These are phyloP conservation scores for Gerris buenoi DNA, from an alignment of 1,140 invertebrate genomes.

Conservation along the genomic window DNA sequence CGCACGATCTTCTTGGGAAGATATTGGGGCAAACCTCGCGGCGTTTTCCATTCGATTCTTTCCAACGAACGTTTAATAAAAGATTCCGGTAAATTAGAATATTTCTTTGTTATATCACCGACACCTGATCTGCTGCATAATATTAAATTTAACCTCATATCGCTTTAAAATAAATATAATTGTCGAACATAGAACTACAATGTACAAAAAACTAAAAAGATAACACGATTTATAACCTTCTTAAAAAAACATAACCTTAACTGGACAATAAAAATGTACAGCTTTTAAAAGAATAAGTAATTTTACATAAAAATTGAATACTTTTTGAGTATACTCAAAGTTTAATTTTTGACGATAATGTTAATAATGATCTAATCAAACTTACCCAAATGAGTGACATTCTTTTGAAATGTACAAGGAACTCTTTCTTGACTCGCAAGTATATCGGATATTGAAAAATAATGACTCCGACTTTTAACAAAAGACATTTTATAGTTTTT, in stretches of 20 bases:
- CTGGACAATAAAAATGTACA: no score
- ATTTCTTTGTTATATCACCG: slow-evolving; percentile 53
- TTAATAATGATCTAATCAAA: no score
- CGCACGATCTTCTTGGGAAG: slow-evolving; percentile 42
- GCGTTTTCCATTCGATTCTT: slow-evolving; percentile 69
- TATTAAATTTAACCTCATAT: no score
- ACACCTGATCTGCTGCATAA: slow-evolving; percentile 23
- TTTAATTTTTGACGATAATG: no score
- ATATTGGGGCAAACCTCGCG: slow-evolving; percentile 54
- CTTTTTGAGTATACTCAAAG: no score
- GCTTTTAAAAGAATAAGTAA: no score
- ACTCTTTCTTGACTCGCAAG: slow-evolving; percentile 11
- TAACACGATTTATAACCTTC: no score
- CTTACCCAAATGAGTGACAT: slow-evolving; percentile 6
- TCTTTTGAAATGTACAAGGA: slow-evolving; percentile 6
- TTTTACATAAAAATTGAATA: no score
- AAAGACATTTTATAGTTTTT: slow-evolving; percentile 9
- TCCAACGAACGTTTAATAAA: slow-evolving; percentile 62
- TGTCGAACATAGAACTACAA: no score
- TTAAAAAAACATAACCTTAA: no score
- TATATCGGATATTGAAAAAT: slow-evolving; percentile 10
- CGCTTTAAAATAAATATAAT: no score
- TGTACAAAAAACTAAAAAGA: no score
- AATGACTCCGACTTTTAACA: not conserved
- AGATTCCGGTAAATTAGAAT: slow-evolving; percentile 65